Conservation (phyloP, 1,140 invertebrate genomes). For the Andrena cerasifolii region DNA sequence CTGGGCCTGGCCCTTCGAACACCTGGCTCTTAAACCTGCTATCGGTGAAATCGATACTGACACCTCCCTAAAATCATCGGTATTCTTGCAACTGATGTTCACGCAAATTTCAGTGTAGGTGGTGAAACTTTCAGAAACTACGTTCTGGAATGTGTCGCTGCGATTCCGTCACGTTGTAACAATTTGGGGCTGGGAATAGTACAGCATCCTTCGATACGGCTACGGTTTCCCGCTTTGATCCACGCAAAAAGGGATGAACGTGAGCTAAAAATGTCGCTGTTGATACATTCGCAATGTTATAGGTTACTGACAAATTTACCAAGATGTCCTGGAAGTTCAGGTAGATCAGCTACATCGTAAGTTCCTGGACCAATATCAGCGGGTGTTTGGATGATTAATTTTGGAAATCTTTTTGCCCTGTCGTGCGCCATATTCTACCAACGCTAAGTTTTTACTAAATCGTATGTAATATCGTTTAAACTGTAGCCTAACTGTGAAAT, state of each 20-base stretch:
- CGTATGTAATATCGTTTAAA: neutral
- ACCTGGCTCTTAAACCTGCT: constrained; percentile 47
- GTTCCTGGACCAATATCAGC: constrained; percentile 57
- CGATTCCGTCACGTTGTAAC: constrained; percentile 43
- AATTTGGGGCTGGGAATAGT: constrained; percentile 52
- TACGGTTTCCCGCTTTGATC: constrained; percentile 50
- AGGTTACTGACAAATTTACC: constrained; percentile 41
- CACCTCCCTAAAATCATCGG: constrained; percentile 59
- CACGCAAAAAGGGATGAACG: constrained; percentile 59
- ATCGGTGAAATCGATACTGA: constrained; percentile 66
- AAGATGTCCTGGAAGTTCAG: constrained; percentile 44
- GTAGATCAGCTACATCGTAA: constrained; percentile 44
- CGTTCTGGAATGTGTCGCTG: constrained; percentile 62
- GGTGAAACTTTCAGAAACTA: constrained; percentile 36
- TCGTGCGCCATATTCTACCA: constrained; percentile 53
- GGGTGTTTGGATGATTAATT: constrained; percentile 37
- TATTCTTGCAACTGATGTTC: neutral
- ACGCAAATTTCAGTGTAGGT: neutral
- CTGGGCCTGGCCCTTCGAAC: constrained; percentile 38
- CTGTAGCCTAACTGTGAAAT: neutral
- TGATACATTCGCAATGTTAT: neutral
- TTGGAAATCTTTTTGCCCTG: constrained; percentile 48
- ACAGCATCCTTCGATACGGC: constrained; percentile 43
- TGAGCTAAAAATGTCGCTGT: constrained; percentile 39
- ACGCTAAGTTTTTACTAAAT: neutral